Evolutionary conservation across 2,113 vertebrate species (phyloP).

Genomic region (Myotis lucifugus): DNA sequence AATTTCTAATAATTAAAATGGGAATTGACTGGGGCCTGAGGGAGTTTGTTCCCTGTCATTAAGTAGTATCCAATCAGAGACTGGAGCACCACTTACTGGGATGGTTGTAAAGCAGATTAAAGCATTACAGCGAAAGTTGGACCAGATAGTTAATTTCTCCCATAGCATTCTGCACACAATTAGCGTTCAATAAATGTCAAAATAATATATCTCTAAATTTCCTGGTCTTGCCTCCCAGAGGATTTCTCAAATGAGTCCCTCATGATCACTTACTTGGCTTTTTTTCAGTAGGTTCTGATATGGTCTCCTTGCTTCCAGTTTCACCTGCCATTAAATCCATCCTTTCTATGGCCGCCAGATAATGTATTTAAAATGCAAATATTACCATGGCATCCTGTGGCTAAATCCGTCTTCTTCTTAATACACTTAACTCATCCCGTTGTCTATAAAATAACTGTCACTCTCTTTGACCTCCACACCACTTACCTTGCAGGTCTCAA

Average conservation of each 20-base stretch:
- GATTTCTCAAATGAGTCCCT: slow-evolving; percentile 58
- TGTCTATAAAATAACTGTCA: slow-evolving; percentile 1
- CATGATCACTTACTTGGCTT: background rate
- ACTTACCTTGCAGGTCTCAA: background rate
- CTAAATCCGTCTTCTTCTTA: slow-evolving; percentile 34
- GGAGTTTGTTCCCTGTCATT: background rate
- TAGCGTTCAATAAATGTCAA: slow-evolving; percentile 57
- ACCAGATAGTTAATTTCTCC: slow-evolving; percentile 55
- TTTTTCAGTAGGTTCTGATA: background rate
- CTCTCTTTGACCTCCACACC: background rate
- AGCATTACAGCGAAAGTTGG: background rate
- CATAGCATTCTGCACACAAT: slow-evolving; percentile 50
- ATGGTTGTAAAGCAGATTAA: slow-evolving; percentile 15
- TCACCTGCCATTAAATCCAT: slow-evolving; percentile 35
- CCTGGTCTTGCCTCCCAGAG: slow-evolving; percentile 6
- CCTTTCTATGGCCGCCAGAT: background rate
- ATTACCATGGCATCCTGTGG: background rate
- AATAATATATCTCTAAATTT: slow-evolving; percentile 56
- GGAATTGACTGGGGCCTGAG: background rate
- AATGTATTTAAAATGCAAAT: slow-evolving; percentile 48
- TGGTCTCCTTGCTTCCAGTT: background rate
- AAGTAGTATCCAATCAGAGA: background rate
- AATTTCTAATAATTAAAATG: slow-evolving; percentile 54
- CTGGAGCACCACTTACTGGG: background rate
- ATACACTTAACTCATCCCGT: background rate